Evolutionary conservation across 2,888 invertebrate species (phyloP), one percentile per base, ranked within the genome.

Genomic region (Pteria penguin): DNA sequence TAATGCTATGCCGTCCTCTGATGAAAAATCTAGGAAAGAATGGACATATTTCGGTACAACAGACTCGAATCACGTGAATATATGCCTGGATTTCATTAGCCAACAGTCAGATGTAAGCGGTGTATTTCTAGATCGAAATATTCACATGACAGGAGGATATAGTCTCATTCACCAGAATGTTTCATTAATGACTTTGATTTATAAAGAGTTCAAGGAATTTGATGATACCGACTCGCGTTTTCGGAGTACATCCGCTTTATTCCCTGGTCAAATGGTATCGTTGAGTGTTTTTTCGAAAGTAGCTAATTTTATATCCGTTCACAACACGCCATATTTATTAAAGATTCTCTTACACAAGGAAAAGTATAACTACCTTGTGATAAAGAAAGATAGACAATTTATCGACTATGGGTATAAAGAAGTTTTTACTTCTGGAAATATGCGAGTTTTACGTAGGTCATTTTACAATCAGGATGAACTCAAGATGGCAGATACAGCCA

Each of bases 361-460:
- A 29, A 58, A 81, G 5, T 89, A 87, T 65, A 90, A 90, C 79
- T 90, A 88, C 68, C 31, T 88, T 1, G 74, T 89, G 4, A 31
- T 87, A 4, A 71, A 79, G 31, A 66, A 31, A 2, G 61, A 81
- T 4, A 67, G 82, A 36, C 29, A 75, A 4, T 86, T 87, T 55
- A 66, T 85, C 5, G 61, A 76, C 0, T 11, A 68, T 4, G 87
- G 87, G 5, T 89, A 82, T 70, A 57, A 62, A 3, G 81, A 87
- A 65, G 85, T 88, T 18, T 89, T 83, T 57, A 67, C 69, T 18
- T 76, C 80, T 1, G 87, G 87, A 31, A 80, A 77, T 33, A 81
- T 84, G 78, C 79, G 76, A n/a, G 86, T 89, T 4, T 61, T 89
- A 33, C 82, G 82, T 67, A 76, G 88, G 61, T 68, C 68, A 0